Conservation (phyloP, 1,140 invertebrate genomes). For the Temnothorax nylanderi region DNA sequence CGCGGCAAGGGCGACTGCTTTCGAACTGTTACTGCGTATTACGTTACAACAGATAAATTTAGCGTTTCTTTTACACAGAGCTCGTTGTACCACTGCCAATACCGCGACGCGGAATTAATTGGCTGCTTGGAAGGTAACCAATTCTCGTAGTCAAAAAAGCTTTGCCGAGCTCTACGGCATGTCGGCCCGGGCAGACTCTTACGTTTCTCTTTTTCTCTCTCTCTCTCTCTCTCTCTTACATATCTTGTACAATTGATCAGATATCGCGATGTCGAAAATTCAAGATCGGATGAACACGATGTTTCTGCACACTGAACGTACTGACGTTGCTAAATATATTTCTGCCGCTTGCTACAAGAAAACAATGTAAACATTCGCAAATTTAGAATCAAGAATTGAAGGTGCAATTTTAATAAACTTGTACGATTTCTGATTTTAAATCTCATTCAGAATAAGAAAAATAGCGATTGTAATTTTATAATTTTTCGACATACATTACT, state of each 20-base stretch:
- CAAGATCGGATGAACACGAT: background rate
- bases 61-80: constrained; percentile 82
- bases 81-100: constrained; percentile 82
- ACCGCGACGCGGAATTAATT: constrained; percentile 83
- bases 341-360: background rate
- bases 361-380: background rate
- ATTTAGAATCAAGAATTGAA: background rate
- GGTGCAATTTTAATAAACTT: background rate
- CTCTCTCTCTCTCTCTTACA: background rate
- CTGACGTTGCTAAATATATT: background rate
- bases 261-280: background rate
- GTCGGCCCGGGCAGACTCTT: background rate
- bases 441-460: background rate
- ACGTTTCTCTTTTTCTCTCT: background rate
- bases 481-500: background rate
- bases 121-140: constrained; percentile 80
- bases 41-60: constrained; percentile 85
- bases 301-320: background rate
- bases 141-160: constrained; percentile 70
- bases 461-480: background rate
- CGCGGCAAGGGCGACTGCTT: constrained; percentile 32
- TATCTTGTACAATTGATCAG: background rate
- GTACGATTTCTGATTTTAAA: background rate
- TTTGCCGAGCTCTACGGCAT: background rate
- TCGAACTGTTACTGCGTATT: constrained; percentile 79